phyloP scores from a whole-genome alignment of 1,140 invertebrate genomes.

The Hydropsyche tenuis region DNA sequence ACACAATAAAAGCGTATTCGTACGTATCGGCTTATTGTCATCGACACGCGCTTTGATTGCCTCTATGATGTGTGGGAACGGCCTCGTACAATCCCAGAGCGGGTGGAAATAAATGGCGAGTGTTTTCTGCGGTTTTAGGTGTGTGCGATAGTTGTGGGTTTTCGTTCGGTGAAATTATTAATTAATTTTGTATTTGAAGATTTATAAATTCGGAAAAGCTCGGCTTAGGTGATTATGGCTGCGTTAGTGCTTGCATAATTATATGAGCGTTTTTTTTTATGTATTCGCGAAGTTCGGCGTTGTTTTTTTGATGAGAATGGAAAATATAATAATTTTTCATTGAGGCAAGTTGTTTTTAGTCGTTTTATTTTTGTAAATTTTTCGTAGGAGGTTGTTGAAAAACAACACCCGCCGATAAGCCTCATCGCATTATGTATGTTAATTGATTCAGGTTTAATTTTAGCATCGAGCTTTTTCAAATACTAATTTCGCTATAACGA shows the following conservation, averaged over 20 bases:
- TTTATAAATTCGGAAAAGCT: neutral
- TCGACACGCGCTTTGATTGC: too few relatives aligned
- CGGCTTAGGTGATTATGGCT: slow-evolving; percentile 5
- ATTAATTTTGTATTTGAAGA: slow-evolving; percentile 1
- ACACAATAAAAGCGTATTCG: too few relatives aligned
- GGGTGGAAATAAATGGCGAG: too few relatives aligned
- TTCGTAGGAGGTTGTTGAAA: neutral
- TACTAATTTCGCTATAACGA: too few relatives aligned
- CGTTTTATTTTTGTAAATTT: slow-evolving; percentile 1
- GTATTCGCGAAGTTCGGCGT: neutral
- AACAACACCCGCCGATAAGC: neutral
- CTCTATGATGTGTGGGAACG: too few relatives aligned
- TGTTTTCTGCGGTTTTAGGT: too few relatives aligned
- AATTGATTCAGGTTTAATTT: slow-evolving; percentile 24
- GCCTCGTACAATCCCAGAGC: too few relatives aligned
- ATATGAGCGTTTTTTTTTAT: slow-evolving; percentile 3
- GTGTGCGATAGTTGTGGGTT: too few relatives aligned
- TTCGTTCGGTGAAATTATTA: too few relatives aligned
- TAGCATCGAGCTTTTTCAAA: neutral
- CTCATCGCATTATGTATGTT: slow-evolving; percentile 10
- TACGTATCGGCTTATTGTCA: too few relatives aligned
- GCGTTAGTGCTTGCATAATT: slow-evolving; percentile 26
- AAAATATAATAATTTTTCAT: neutral
- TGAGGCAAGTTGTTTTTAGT: neutral
- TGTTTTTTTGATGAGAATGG: neutral